These are phyloP conservation scores for Epistrophe eligans DNA, from an alignment of 2,888 invertebrate species.

Conservation along the genomic window DNA sequence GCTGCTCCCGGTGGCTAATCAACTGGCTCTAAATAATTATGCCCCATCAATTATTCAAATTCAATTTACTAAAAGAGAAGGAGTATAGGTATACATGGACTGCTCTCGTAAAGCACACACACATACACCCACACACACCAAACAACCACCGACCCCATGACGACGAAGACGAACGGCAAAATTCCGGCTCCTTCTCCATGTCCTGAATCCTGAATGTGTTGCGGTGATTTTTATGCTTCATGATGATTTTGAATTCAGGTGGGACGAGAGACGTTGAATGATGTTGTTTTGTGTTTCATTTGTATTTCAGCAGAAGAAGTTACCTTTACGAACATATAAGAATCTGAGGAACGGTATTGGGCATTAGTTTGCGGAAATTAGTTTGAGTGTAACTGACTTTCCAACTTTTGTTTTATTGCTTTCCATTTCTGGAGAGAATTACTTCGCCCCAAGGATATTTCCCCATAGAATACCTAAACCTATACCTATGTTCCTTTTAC, in stretches of 20 bases:
- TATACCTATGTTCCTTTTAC: neutral
- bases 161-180: constrained; percentile 16
- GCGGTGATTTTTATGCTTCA: constrained; percentile 57
- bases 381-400: constrained; percentile 68
- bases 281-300: constrained; percentile 51
- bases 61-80: constrained; percentile 76
- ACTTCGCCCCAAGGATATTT: constrained; percentile 28
- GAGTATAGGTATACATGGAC: neutral
- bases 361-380: constrained; percentile 74
- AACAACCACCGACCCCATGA: neutral
- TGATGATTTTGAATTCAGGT: constrained; percentile 35
- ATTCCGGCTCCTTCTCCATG: constrained; percentile 34
- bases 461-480: constrained; percentile 17
- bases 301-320: constrained; percentile 27
- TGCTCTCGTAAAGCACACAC: constrained; percentile 18
- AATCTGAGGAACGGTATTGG: constrained; percentile 26
- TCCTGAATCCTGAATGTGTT: constrained; percentile 57
- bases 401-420: constrained; percentile 63
- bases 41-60: constrained; percentile 78
- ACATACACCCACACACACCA: constrained; percentile 5
- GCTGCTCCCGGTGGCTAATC: constrained; percentile 74
- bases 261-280: constrained; percentile 58
- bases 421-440: constrained; percentile 63
- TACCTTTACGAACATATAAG: neutral
- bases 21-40: constrained; percentile 78